Base-by-base conservation (phyloP, 1,140 invertebrate genomes). In the Drosophila bocqueti region DNA sequence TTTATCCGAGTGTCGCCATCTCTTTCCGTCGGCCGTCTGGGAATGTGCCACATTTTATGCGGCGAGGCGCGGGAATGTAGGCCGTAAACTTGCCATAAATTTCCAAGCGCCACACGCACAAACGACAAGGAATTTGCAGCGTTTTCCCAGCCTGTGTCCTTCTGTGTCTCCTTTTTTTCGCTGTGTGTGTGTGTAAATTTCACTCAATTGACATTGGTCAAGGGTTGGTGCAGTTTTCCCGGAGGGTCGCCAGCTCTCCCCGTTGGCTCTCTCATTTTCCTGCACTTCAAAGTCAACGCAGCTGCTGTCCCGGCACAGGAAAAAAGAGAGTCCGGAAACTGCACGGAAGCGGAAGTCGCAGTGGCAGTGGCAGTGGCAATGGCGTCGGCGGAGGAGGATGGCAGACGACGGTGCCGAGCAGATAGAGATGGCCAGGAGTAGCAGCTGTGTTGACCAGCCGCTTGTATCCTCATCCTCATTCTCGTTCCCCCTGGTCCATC, bases 271-370 rank as follows among this genome's bases (percentile, higher is more conserved):
- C 57, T 61, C 52, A 63, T 79, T 72, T 79, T 80, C 76, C 64
- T 55, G 72, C 85, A 81, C 85, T 89, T 89, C 77, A 89, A 89
- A 89, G 85, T 89, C 84, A 89, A 75, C 73, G 84, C 84, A 89
- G 84, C 84, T 89, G 84, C 76, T 89, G 84, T 57, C 81, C 76
- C 42, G 45, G 58, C 57, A 69, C 71, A 64, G 54, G 58, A 54
- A 77, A 68, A 78, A 55, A 46, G 50, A 59, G 73, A 90, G 76
- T 74, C 73, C 82, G 85, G 85, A 90, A 85, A 90, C 85, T 90
- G 85, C 68, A 90, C 85, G 85, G 85, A 90, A 90, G 79, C 85
- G 85, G 85, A 90, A 90, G 85, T 90, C 81, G 85, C 85, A 90
- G 85, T 90, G 85, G 86, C 85, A 50, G 46, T 47, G 21, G 46